Conservation (phyloP, 2,113 vertebrate genomes). For the Cathartes aura region DNA sequence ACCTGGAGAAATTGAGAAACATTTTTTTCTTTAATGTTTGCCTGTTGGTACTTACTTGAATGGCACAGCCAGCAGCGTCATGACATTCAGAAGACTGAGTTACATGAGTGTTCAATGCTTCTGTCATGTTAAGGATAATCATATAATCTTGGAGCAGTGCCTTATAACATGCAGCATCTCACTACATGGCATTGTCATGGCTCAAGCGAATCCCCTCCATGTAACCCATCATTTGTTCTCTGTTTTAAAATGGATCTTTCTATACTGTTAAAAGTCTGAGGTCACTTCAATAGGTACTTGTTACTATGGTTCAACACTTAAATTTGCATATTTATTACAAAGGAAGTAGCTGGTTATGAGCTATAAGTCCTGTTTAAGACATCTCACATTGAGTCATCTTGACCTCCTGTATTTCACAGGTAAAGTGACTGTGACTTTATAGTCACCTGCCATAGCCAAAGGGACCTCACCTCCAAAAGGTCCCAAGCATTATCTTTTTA, state of each 20-base stretch:
- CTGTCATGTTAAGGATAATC: neutral
- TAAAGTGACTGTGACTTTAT: neutral
- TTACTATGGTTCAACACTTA: neutral
- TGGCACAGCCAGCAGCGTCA: neutral
- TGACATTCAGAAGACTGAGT: neutral
- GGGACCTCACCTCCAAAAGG: neutral
- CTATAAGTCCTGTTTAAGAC: neutral
- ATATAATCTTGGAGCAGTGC: neutral
- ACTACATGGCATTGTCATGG: neutral
- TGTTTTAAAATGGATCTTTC: neutral
- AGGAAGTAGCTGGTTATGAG: neutral
- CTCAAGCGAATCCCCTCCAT: neutral
- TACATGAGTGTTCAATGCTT: neutral
- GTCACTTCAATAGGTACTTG: neutral
- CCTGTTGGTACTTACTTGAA: neutral
- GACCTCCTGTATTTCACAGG: neutral
- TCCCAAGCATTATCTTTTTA: neutral
- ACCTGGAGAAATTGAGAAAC: neutral
- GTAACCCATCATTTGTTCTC: neutral
- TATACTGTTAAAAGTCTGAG: neutral
- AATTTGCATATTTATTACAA: neutral
- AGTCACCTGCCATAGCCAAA: neutral
- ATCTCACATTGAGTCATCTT: neutral
- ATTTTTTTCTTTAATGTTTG: neutral
- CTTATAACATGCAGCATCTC: accelerated